Conservation (phyloP, 2,797 vertebrate species). For the Gila robusta region DNA sequence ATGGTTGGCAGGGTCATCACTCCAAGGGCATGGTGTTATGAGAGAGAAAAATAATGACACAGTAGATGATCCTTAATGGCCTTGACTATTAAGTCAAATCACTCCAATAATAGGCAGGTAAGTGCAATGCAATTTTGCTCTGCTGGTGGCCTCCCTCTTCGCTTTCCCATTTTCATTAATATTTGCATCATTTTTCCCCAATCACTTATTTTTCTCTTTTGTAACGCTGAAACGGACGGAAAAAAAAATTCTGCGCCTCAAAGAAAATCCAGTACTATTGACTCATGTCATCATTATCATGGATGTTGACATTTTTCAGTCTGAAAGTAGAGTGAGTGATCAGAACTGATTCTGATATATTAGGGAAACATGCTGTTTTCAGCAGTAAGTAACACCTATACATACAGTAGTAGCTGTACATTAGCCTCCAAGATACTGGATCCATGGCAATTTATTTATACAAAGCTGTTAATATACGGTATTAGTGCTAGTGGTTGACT, state of each 20-base stretch:
- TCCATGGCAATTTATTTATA: slow-evolving; percentile 6
- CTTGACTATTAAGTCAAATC: slow-evolving; percentile 57
- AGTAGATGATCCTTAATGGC: slow-evolving; percentile 57
- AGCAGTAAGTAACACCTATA: not conserved
- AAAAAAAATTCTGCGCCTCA: not conserved
- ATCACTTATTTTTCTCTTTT: not conserved
- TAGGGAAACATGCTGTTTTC: slow-evolving; percentile 3
- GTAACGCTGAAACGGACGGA: not conserved
- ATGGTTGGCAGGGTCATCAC: slow-evolving; percentile 36
- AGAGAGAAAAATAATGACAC: slow-evolving; percentile 46
- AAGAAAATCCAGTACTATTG: not conserved
- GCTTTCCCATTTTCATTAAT: slow-evolving; percentile 42
- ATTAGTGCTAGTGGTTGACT: not conserved
- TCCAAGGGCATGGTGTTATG: slow-evolving; percentile 50
- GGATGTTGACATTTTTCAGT: not conserved
- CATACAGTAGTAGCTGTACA: not conserved
- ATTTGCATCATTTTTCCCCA: slow-evolving; percentile 28
- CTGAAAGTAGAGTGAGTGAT: not conserved
- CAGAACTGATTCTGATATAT: not conserved
- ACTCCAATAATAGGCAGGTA: slow-evolving; percentile 57
- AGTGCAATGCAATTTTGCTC: slow-evolving; percentile 57
- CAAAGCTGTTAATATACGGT: not conserved
- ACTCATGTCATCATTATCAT: slow-evolving; percentile 19
- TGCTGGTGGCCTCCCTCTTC: slow-evolving; percentile 43
- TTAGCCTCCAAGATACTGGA: not conserved